Base-by-base conservation (phyloP, 2,113 vertebrate species). In the Neolamprologus fasciatus region DNA sequence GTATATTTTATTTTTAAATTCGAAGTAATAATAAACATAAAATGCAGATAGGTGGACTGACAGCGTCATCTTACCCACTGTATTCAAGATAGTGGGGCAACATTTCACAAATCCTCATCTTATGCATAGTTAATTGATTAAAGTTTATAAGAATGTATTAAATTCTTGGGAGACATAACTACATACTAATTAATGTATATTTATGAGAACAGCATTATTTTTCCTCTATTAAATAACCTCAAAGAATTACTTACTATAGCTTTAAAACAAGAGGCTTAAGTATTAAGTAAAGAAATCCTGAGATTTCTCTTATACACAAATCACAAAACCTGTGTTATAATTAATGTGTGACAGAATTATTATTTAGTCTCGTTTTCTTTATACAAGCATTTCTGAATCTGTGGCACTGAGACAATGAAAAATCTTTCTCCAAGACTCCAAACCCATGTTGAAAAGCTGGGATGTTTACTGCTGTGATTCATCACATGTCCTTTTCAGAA, bases 201-300 rank as follows among this genome's bases (percentile, higher is more conserved):
- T 66, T 66, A 37, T 37, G 19, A 66, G 61, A 37, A 37, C 33
- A 66, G 10, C 61, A 66, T 66, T 66, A 66, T 37, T 66, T 66
- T 37, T 66, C 61, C 37, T 66, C 33, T 66, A 66, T 21, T 66
- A 66, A 8, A 21, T 21, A 66, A 66, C 19, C 19, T 66, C 61
- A 66, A 66, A 21, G 19, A 1, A 66, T 21, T 37, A 21, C 61
- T 66, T 66, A 66, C 1, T 21, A 7, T 33, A 63, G 1, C 9
- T 63, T 63, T 33, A 66, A 66, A 8, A 37, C 61, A 37, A 33
- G 31, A 35, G 28, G 31, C 9, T 63, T 63, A 63, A 37, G 7
- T 66, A 1, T 35, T 63, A 63, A 63, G 58, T 63, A 11, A 63
- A 63, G 26, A 10, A 61, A 31, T 57, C 55, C 54, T 57, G 35